Base-by-base conservation (phyloP, 2,113 vertebrate species). In the Stigmatopora argus region DNA sequence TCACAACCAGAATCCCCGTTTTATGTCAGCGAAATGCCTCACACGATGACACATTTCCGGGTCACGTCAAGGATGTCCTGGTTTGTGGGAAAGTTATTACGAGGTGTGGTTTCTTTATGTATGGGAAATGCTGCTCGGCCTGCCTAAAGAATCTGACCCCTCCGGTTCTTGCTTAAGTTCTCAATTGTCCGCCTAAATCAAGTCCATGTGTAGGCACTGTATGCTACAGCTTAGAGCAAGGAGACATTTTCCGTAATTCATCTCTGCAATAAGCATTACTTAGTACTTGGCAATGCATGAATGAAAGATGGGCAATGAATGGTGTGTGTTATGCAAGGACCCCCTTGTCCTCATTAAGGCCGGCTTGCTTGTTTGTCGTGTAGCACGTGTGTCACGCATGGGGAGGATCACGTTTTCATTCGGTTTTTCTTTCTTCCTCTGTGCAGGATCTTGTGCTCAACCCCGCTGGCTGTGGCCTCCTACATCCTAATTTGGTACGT, bases 401-500 rank as follows among this genome's bases (percentile, higher is more conserved):
- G 53, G n/a, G 69, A 14, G 14, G 3, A 2, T 82, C 75, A 61
- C 10, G 18, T 70, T 70, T 74, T 66, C 65, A 6, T 38, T 41
- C 72, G 8, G n/a, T 61, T 55, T 21, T 5, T 23, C 4, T 46
- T 19, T 3, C 35, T 11, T 61, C 68, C 19, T 35, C 62, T 73
- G 44, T 56, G 53, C 49, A 99, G 97, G 97, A 95, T 98, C 69
- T 26, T 96, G 61, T 69, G 97, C 31, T 99, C 97, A 1, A 97
- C 95, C 0, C 95, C 96, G 0, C 85, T 97, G 2, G 96, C 94
- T 0, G 90, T 98, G 46, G 71, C 91, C 18, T 85, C 91, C 70
- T 99, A 99, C 79, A 92, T 95, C 80, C 91, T 98, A 75, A 92
- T 98, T 72, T 99, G 96, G 96, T 96, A 92, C 3, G 96, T 98